Percentiles rank a stretch among this genome's conserved stretches.
Conservation (phyloP, 2,888 invertebrate genomes). For the Agrotis exclamationis region DNA sequence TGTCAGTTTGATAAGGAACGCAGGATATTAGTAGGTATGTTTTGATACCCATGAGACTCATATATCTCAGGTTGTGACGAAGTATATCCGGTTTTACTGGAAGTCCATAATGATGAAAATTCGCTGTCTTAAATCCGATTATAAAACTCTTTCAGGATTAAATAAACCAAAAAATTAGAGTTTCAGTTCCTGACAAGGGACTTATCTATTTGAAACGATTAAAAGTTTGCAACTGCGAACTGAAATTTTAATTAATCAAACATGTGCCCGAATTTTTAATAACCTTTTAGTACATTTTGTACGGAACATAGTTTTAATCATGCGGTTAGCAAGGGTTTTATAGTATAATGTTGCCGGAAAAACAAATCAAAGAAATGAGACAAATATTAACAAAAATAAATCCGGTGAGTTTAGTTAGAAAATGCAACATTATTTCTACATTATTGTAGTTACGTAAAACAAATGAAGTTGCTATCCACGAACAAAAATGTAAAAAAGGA, state of each 20-base stretch:
- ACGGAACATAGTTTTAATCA: background rate
- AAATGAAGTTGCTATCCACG: slow-evolving; percentile 11
- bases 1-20: too few relatives aligned
- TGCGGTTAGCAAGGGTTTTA: too few relatives aligned
- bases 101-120: too few relatives aligned
- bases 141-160: slow-evolving; percentile 9
- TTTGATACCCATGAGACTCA: too few relatives aligned
- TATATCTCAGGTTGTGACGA: too few relatives aligned
- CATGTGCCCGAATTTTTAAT: background rate
- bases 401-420: background rate
- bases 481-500: slow-evolving; percentile 58
- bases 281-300: slow-evolving; percentile 3
- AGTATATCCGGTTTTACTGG: too few relatives aligned
- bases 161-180: slow-evolving; percentile 30
- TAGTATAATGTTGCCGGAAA: too few relatives aligned
- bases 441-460: background rate
- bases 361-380: too few relatives aligned
- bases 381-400: background rate
- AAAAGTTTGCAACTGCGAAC: slow-evolving; percentile 34
- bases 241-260: slow-evolving; percentile 22
- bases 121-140: slow-evolving; percentile 14
- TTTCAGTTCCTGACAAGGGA: slow-evolving; percentile 4
- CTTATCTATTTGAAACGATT: slow-evolving; percentile 4
- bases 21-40: too few relatives aligned
- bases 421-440: too few relatives aligned